Evolutionary conservation across 2,113 vertebrate species (phyloP).

Genomic region (Hemiscyllium ocellatum): DNA sequence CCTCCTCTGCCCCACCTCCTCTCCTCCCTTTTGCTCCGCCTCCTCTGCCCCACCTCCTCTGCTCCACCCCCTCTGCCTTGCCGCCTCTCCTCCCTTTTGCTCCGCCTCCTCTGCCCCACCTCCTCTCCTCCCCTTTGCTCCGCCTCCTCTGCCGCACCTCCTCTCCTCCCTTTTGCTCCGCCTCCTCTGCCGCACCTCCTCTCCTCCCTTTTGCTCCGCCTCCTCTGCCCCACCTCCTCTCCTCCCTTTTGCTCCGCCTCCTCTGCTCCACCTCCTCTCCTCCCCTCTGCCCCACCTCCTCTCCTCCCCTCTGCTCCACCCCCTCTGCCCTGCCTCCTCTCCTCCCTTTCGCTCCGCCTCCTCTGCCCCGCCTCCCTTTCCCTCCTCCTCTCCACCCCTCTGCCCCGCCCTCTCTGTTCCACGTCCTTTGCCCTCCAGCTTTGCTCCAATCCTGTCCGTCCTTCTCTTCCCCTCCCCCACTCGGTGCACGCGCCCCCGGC

Average conservation of each 20-base stretch:
- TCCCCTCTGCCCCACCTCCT: too few species aligned
- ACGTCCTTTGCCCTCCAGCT: not conserved
- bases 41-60: not conserved
- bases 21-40: not conserved
- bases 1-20: not conserved
- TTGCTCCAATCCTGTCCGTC: not conserved
- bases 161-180: not conserved
- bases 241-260: not conserved
- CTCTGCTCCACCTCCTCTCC: not conserved
- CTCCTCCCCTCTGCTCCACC: not conserved
- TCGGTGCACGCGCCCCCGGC: not conserved
- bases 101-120: not conserved
- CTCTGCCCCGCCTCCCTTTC: not conserved
- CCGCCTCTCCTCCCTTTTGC: not conserved
- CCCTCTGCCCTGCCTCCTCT: accelerated
- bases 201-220: not conserved
- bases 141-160: not conserved
- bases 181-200: too few species aligned
- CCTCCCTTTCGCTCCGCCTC: too few species aligned
- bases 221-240: not conserved
- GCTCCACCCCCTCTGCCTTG: too few species aligned
- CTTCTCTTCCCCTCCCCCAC: not conserved
- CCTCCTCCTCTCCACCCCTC: not conserved
- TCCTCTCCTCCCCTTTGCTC: too few species aligned
- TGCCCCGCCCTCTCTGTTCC: too few species aligned